Percentiles rank a stretch among this genome's conserved stretches.
Conservation (phyloP, 2,888 invertebrate genomes). For the Brachyopa scutellaris region DNA sequence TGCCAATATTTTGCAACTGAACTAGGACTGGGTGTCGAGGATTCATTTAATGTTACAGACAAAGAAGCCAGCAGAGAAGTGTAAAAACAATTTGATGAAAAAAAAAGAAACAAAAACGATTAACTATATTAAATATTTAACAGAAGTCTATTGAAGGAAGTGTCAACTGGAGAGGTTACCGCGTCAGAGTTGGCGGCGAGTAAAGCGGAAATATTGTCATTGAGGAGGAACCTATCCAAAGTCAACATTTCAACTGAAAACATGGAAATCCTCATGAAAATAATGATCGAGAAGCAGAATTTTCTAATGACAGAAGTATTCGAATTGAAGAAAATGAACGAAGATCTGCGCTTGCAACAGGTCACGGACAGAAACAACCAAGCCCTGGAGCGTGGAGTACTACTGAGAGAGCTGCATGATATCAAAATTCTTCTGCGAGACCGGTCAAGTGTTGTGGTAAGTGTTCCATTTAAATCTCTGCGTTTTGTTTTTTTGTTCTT, state of each 20-base stretch:
- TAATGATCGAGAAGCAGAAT: conserved; percentile 78
- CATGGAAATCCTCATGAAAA: conserved; percentile 77
- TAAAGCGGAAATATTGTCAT: conserved; percentile 78
- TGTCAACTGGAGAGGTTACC: conserved; percentile 58
- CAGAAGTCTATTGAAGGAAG: conserved; percentile 15
- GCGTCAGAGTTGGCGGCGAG: conserved; percentile 77
- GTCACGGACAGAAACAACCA: conserved; percentile 78
- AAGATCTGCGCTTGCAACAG: conserved; percentile 75
- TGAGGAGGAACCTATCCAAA: conserved; percentile 76
- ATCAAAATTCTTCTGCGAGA: conserved; percentile 72
- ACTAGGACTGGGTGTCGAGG: conserved; percentile 46
- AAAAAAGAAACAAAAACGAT: too few species aligned
- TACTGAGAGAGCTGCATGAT: conserved; percentile 76
- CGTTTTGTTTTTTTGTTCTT: neutral
- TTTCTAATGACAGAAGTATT: conserved; percentile 77
- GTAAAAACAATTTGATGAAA: too few species aligned
- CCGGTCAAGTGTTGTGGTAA: conserved; percentile 73
- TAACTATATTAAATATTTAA: neutral
- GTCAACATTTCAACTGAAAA: conserved; percentile 76
- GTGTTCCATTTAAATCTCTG: too few species aligned
- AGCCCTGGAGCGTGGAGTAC: conserved; percentile 76
- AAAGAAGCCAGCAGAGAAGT: neutral
- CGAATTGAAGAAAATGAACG: conserved; percentile 75
- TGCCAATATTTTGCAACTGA: conserved; percentile 74
- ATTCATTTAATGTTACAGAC: conserved; percentile 49